Conservation (phyloP, 2,113 vertebrate species). For the Calidris pugnax region DNA sequence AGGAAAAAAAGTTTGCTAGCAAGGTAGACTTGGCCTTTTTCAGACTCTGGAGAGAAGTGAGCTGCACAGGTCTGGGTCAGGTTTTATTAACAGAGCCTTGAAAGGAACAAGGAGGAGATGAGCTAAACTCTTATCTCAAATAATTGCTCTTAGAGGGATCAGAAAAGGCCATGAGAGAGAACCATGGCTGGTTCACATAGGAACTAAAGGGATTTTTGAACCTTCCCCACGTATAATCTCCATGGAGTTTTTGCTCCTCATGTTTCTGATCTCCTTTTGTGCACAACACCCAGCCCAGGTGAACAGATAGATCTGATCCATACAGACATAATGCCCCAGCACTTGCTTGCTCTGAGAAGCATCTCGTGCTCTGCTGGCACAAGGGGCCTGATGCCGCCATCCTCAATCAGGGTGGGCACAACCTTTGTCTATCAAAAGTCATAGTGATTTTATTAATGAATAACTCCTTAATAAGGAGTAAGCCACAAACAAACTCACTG, state of each 20-base stretch:
- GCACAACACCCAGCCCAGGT: background rate
- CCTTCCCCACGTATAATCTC: background rate
- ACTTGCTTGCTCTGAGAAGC: background rate
- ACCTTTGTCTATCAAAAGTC: background rate
- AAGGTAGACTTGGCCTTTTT: background rate
- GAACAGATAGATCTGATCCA: background rate
- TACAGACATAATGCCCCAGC: accelerated
- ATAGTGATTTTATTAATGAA: background rate
- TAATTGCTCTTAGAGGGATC: accelerated
- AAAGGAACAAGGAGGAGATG: background rate
- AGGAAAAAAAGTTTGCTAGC: background rate
- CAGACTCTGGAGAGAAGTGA: background rate
- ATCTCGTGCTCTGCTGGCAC: background rate
- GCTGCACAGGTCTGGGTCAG: background rate
- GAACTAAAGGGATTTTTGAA: background rate
- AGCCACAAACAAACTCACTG: background rate
- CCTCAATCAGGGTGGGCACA: background rate
- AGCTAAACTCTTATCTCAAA: background rate
- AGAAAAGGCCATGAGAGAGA: background rate
- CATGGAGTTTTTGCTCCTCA: background rate
- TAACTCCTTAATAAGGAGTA: background rate
- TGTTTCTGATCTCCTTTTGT: background rate
- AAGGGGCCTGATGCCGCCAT: background rate
- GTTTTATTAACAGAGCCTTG: background rate
- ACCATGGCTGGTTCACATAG: background rate